A percentile compares a stretch with the other conserved stretches of the same genome.
phyloP scores from a whole-genome alignment of 1,140 invertebrate genomes.

The Galleria mellonella region DNA sequence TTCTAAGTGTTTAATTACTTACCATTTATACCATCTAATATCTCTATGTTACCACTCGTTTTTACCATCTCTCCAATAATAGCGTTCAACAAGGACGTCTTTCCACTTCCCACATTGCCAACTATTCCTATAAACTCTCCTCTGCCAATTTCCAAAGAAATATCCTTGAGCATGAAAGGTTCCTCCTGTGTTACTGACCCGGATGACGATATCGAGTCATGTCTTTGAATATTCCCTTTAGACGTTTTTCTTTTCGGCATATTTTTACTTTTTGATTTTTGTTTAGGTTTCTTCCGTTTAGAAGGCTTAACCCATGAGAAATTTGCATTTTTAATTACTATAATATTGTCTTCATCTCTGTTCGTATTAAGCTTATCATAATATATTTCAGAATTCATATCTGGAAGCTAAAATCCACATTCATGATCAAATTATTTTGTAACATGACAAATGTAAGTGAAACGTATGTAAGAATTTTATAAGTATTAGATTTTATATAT shows the following conservation, averaged over 20 bases:
- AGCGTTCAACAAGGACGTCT: conserved; percentile 83
- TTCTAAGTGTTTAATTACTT: conserved; percentile 16
- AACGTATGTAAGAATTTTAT: not conserved
- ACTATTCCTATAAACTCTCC: conserved; percentile 83
- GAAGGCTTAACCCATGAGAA: conserved; percentile 60
- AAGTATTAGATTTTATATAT: no score
- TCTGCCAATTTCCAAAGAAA: conserved; percentile 76
- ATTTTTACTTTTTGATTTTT: conserved; percentile 63
- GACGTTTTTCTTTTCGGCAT: conserved; percentile 66
- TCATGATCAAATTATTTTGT: not conserved
- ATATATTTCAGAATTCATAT: conserved; percentile 75
- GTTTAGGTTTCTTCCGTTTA: conserved; percentile 10
- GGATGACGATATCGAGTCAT: conserved; percentile 34
- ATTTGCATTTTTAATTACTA: conserved; percentile 72
- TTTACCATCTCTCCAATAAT: conserved; percentile 85
- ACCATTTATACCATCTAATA: conserved; percentile 78
- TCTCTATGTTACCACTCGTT: conserved; percentile 76
- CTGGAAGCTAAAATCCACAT: conserved; percentile 73
- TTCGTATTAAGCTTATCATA: conserved; percentile 63
- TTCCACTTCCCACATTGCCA: conserved; percentile 85
- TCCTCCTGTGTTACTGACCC: conserved; percentile 22
- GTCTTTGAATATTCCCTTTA: conserved; percentile 27
- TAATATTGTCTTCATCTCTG: conserved; percentile 58
- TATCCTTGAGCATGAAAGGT: conserved; percentile 72
- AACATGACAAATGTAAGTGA: not conserved